A percentile compares a stretch with the other conserved stretches of the same genome.
Conservation (phyloP, 1,140 invertebrate species). For the Metopolophium dirhodum region DNA sequence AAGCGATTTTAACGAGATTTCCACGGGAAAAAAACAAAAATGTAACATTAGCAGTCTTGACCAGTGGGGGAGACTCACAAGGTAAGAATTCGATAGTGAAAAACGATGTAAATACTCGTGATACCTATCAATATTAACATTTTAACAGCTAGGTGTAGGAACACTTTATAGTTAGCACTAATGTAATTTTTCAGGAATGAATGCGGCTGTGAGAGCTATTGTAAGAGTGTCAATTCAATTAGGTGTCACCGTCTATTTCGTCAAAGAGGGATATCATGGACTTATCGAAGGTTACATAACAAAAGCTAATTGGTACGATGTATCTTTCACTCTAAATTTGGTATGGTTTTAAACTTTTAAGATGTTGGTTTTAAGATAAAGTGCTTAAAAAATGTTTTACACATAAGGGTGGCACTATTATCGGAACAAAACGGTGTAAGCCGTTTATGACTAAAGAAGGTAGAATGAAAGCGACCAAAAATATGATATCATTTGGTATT, state of each 20-base stretch:
- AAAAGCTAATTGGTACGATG: slow-evolving; percentile 63
- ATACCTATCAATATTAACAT: neutral
- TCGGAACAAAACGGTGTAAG: slow-evolving; percentile 70
- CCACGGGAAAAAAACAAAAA: neutral
- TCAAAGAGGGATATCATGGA: slow-evolving; percentile 72
- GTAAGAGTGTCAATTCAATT: slow-evolving; percentile 70
- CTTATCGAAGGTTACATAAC: slow-evolving; percentile 71
- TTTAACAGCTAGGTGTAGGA: neutral
- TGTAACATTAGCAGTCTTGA: slow-evolving; percentile 56
- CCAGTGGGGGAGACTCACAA: slow-evolving; percentile 59
- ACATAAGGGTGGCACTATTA: slow-evolving; percentile 69
- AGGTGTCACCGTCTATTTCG: slow-evolving; percentile 69
- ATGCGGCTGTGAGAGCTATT: slow-evolving; percentile 69
- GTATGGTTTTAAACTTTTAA: slow-evolving; percentile 61
- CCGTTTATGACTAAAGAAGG: slow-evolving; percentile 67
- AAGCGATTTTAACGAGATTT: neutral
- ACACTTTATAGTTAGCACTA: neutral
- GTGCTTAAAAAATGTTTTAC: neutral
- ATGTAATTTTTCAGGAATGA: slow-evolving; percentile 67
- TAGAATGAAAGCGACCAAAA: slow-evolving; percentile 67
- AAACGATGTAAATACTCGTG: no score
- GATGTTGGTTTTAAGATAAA: neutral
- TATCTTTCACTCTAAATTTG: slow-evolving; percentile 67
- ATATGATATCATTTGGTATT: slow-evolving; percentile 67
- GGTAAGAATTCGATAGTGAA: slow-evolving; percentile 4